Base-by-base conservation (phyloP, 2,113 vertebrate genomes). In the Apistogramma diplotaenia region DNA sequence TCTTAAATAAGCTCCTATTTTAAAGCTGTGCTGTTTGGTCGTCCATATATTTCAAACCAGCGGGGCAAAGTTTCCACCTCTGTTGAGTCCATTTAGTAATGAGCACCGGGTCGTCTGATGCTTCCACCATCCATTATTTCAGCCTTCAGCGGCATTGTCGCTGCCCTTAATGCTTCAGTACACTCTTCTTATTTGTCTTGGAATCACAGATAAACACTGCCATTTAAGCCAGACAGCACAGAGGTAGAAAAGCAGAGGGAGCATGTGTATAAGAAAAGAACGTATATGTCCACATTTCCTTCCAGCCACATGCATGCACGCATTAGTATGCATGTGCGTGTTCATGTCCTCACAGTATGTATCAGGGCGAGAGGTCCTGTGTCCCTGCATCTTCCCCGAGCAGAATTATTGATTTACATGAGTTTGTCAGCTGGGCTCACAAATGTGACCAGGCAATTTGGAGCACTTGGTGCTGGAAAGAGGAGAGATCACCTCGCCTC, bases 391-490 rank as follows among this genome's bases (percentile, higher is more conserved):
- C 83, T 86, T 74, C 83, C 84, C 76, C 16, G 58, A 78, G 88
- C 89, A 86, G 89, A 89, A 91, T 92, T 94, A 94, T 95, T 93
- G 94, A 95, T 95, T 94, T 85, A 89, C 85, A 82, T 81, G 31
- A 93, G 91, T 93, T 93, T 94, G 94, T 94, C 92, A 92, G 93
- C 89, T 77, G 75, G 89, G 84, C 89, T 91, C 87, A 91, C 88
- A 89, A 93, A 93, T 91, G 92, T 83, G 81, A 92, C 88, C 84
- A 84, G 91, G 93, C 93, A 95, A 95, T 96, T 95, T 95, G 89
- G 85, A 90, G 87, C 83, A 89, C 91, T 93, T 87, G 89, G 91
- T 90, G 92, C 83, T 79, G 84, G 88, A 89, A 91, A 94, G 87
- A 82, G 81, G 84, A 90, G 89, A 90, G 91, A 91, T 93, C 87